Evolutionary conservation across 2,797 vertebrate species (phyloP), one percentile per base, ranked within the genome.

Genomic region (Calcarius lapponicus): DNA sequence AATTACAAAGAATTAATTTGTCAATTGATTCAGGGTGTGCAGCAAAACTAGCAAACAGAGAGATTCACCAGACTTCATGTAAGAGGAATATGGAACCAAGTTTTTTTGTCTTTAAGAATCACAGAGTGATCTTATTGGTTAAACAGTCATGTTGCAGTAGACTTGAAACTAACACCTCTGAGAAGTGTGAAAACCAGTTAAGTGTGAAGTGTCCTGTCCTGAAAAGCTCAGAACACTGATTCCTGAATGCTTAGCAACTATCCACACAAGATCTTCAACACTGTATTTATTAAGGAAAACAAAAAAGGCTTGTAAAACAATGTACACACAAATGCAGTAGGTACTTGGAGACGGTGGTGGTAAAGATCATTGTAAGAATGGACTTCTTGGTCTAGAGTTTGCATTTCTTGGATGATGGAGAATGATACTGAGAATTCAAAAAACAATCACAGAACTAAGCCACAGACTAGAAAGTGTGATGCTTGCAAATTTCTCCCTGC

Each of bases 151-250:
- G 0, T 56, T 57, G 20, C 17, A 54, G 70, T 69, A 61, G 81
- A 66, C 31, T 69, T 0, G 10, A 86, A 94, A 93, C 53, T 93
- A 73, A 60, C 80, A 61, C 80, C 29, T 90, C 76, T 80, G 61
- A 65, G 58, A 88, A 29, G 47, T 51, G 62, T 93, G 84, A 88
- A 95, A 94, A 71, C 53, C 54, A 75, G 5, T 69, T 26, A 61
- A 51, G 25, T 3, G 3, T 20, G 50, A 38, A 66, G 22, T 20
- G 57, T 69, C 65, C 32, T 86, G 57, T 75, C 69, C 29, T 48
- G 38, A 67, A 80, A 67, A 93, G 65, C 54, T 84, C 58, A 51
- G n/a, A 22, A 7, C 0, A 0, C 16, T 0, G 3, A 57, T 71
- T 71, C 36, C 31, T 31, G 47, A 47, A 15, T 38, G 19, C 29